Percentiles rank a stretch among this genome's conserved stretches.
phyloP scores from a whole-genome alignment of 1,140 invertebrate species.

The Micrasema longulum region DNA sequence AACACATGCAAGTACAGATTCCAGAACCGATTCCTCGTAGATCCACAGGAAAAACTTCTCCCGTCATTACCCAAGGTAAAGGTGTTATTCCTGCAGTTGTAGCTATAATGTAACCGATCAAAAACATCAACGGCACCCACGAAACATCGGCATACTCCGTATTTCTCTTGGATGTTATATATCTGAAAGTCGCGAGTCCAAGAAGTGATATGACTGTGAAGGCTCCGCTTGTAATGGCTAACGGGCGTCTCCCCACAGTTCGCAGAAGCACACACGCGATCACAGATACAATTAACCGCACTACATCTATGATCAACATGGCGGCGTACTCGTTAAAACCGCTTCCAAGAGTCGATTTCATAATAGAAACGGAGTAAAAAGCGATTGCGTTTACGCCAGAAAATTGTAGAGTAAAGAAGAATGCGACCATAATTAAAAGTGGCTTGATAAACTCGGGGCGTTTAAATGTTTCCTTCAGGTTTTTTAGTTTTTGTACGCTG shows the following conservation, averaged over 20 bases:
- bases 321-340: conserved; percentile 70
- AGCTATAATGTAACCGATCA: conserved; percentile 71
- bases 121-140: conserved; percentile 66
- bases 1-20: conserved; percentile 73
- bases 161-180: conserved; percentile 57
- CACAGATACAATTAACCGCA: conserved; percentile 73
- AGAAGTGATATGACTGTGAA: conserved; percentile 69
- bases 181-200: conserved; percentile 63
- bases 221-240: conserved; percentile 71
- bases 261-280: conserved; percentile 71
- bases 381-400: conserved; percentile 77
- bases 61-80: conserved; percentile 78
- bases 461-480: conserved; percentile 59
- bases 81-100: conserved; percentile 72
- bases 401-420: conserved; percentile 74
- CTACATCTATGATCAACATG: conserved; percentile 76
- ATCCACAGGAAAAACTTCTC: conserved; percentile 73
- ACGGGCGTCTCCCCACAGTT: conserved; percentile 68
- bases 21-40: conserved; percentile 72
- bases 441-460: conserved; percentile 69
- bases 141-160: conserved; percentile 60
- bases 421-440: conserved; percentile 70
- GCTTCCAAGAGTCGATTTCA: conserved; percentile 67
- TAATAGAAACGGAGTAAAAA: conserved; percentile 79
- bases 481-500: conserved; percentile 43